Percentiles rank a stretch among this genome's conserved stretches.
phyloP scores from a whole-genome alignment of 2,113 vertebrate species.

The Narcine bancroftii region DNA sequence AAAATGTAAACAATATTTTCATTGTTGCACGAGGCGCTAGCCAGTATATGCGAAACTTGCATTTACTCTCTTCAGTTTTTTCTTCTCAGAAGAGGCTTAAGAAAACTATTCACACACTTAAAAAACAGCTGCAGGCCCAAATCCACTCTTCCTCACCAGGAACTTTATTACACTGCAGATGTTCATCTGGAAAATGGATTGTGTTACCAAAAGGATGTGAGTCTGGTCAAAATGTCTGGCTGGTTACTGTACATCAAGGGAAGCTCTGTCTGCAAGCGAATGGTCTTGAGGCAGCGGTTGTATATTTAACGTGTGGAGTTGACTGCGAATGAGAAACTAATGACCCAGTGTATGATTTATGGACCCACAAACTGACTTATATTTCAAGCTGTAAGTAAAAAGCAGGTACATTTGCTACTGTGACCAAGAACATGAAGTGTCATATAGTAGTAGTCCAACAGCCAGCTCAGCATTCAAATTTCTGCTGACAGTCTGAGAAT shows the following conservation, averaged over 20 bases:
- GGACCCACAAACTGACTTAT: slow-evolving; percentile 47
- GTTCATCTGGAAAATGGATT: slow-evolving; percentile 40
- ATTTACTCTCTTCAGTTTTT: neutral
- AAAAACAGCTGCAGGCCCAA: slow-evolving; percentile 26
- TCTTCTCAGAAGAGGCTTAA: neutral
- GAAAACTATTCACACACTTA: neutral
- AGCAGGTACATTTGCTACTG: slow-evolving; percentile 10
- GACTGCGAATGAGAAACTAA: slow-evolving; percentile 37
- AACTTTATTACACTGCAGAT: neutral
- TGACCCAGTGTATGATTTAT: slow-evolving; percentile 44
- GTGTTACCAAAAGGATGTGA: slow-evolving; percentile 40
- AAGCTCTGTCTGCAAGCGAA: neutral
- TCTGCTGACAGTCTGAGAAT: neutral
- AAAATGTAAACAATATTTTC: neutral
- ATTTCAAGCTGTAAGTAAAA: slow-evolving; percentile 38
- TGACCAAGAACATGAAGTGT: neutral
- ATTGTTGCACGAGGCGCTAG: neutral
- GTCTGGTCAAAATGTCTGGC: slow-evolving; percentile 43
- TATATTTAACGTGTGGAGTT: slow-evolving; percentile 26
- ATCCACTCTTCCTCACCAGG: slow-evolving; percentile 39
- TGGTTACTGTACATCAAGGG: slow-evolving; percentile 28
- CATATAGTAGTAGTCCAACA: neutral
- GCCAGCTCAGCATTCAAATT: slow-evolving; percentile 3
- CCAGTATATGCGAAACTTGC: neutral
- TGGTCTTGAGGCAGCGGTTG: slow-evolving; percentile 34